Conservation (phyloP, 2,888 invertebrate species). For the Dione juno region DNA sequence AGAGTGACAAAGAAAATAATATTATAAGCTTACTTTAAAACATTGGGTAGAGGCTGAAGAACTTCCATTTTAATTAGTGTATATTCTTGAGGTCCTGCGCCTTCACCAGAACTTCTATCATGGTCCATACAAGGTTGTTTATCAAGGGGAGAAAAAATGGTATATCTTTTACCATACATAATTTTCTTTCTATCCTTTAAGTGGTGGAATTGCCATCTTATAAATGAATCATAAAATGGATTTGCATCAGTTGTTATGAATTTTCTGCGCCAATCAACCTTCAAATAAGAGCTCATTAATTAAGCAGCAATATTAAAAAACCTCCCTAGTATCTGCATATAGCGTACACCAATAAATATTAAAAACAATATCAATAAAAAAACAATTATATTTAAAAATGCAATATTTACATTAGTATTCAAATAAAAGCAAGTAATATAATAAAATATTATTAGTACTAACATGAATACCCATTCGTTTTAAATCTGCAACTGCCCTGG, state of each 20-base stretch:
- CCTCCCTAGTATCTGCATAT: no score
- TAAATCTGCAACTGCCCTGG: conserved; percentile 92
- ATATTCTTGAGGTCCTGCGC: conserved; percentile 99
- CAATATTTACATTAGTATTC: not conserved
- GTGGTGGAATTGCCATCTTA: conserved; percentile 97
- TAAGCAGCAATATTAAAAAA: no score
- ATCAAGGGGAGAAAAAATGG: conserved; percentile 97
- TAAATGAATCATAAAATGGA: conserved; percentile 98
- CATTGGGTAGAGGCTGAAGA: conserved; percentile 87
- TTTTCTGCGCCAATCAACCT: conserved; percentile 98
- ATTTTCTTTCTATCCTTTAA: conserved; percentile 94
- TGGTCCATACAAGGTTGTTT: conserved; percentile 99
- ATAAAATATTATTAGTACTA: conserved; percentile 55
- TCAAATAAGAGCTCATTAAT: conserved; percentile 28
- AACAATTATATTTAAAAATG: not conserved
- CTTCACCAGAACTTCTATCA: conserved; percentile 97
- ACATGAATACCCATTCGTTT: conserved; percentile 95
- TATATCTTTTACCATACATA: conserved; percentile 98
- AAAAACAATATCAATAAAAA: not conserved
- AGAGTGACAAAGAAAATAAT: not conserved
- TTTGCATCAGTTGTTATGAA: conserved; percentile 99
- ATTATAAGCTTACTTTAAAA: conserved; percentile 83
- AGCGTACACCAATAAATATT: no score
- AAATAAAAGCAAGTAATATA: not conserved
- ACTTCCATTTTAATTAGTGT: conserved; percentile 97